Conservation (phyloP, 2,888 invertebrate species). For the Actias luna region DNA sequence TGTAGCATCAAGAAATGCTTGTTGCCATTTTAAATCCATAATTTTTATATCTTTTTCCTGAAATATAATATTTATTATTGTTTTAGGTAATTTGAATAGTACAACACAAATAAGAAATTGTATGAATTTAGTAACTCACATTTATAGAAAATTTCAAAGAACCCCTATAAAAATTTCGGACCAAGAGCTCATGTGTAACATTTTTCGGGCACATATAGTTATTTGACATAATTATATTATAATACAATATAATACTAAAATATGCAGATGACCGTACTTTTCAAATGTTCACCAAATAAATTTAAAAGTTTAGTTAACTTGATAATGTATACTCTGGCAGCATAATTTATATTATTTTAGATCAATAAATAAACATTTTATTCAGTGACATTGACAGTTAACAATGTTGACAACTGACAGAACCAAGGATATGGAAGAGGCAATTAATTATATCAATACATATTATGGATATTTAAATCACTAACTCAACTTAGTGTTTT, state of each 20-base stretch:
- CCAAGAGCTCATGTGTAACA: slow-evolving; percentile 27
- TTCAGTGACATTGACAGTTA: too few species aligned
- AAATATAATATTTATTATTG: slow-evolving; percentile 29
- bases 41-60: slow-evolving; percentile 48
- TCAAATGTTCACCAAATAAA: too few species aligned
- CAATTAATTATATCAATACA: too few species aligned
- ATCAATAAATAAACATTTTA: too few species aligned
- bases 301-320: too few species aligned
- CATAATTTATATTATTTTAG: too few species aligned
- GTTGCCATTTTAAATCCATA: slow-evolving; percentile 80
- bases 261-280: neutral
- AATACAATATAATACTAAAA: neutral
- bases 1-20: slow-evolving; percentile 81
- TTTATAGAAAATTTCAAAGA: slow-evolving; percentile 37
- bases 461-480: too few species aligned
- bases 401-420: too few species aligned
- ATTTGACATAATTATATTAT: slow-evolving; percentile 3
- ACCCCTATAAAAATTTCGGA: slow-evolving; percentile 41
- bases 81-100: neutral
- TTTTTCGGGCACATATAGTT: neutral
- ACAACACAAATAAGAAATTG: neutral
- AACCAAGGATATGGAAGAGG: too few species aligned
- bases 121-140: slow-evolving; percentile 32
- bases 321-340: too few species aligned
- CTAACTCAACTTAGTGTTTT: too few species aligned